Percentiles rank a stretch among this genome's conserved stretches.
Evolutionary conservation across 1,140 invertebrate species (phyloP).

Genomic region (Papilio glaucus): DNA sequence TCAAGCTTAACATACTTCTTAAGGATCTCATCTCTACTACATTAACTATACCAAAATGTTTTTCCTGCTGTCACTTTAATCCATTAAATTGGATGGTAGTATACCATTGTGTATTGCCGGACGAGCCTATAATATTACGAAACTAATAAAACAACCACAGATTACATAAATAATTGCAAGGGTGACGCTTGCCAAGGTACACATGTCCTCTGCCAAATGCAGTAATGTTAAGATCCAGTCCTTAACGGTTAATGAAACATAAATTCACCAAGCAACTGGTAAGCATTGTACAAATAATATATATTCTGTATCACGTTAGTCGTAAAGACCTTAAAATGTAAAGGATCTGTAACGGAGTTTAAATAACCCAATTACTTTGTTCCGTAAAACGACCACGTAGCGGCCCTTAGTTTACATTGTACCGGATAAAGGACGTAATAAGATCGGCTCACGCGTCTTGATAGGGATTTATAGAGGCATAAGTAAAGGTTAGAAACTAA

Average conservation of each 20-base stretch:
- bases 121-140: too few species aligned
- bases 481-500: slow-evolving; percentile 34
- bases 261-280: not conserved
- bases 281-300: not conserved
- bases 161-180: too few species aligned
- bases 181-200: not conserved
- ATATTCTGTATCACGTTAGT: not conserved
- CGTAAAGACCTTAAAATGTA: slow-evolving; percentile 15
- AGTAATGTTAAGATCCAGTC: not conserved
- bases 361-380: slow-evolving; percentile 64
- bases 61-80: too few species aligned
- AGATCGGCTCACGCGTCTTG: slow-evolving; percentile 49
- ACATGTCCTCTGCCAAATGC: not conserved
- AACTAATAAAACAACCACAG: too few species aligned
- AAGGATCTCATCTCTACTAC: too few species aligned
- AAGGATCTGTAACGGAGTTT: slow-evolving; percentile 17
- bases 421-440: slow-evolving; percentile 47
- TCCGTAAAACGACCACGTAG: slow-evolving; percentile 59
- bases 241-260: not conserved
- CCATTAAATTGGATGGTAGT: too few species aligned
- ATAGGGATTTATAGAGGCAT: slow-evolving; percentile 42
- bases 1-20: too few species aligned
- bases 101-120: too few species aligned
- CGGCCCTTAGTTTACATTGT: slow-evolving; percentile 55
- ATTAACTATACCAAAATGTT: too few species aligned